phyloP scores from a whole-genome alignment of 2,113 vertebrate species.

The Coreoperca whiteheadi region DNA sequence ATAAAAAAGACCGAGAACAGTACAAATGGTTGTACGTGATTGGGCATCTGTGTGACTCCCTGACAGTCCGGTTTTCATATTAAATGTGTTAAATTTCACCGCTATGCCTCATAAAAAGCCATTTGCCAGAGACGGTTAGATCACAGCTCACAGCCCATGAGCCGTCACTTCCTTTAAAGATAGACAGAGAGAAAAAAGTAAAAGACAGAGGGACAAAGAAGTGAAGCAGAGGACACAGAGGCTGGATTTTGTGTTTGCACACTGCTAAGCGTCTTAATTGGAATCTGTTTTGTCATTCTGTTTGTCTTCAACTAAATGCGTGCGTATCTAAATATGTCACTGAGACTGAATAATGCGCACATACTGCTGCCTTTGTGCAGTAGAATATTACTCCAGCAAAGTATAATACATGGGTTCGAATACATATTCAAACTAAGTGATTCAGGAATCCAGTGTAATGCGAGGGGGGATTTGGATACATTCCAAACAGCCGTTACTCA shows the following conservation, averaged over 20 bases:
- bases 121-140: conserved; percentile 66
- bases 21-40: conserved; percentile 1
- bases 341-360: conserved; percentile 46
- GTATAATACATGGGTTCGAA: conserved; percentile 52
- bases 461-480: conserved; percentile 51
- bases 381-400: conserved; percentile 51
- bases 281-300: conserved; percentile 47
- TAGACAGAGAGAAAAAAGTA: conserved; percentile 6
- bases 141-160: conserved; percentile 62
- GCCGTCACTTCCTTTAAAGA: conserved; percentile 38
- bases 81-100: conserved; percentile 48
- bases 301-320: conserved; percentile 60
- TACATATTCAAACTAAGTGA: conserved; percentile 63
- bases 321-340: conserved; percentile 61
- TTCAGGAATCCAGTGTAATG: conserved; percentile 60
- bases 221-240: conserved; percentile 21
- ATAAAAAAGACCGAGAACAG: conserved; percentile 12
- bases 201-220: conserved; percentile 13
- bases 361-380: conserved; percentile 59
- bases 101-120: conserved; percentile 38
- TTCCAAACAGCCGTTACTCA: conserved; percentile 64
- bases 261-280: conserved; percentile 51
- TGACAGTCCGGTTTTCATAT: conserved; percentile 33
- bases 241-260: conserved; percentile 38
- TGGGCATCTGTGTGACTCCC: conserved; percentile 14